These are phyloP conservation scores for Hirtodrosophila cameraria DNA, from an alignment of 2,888 invertebrate species.

Conservation along the genomic window DNA sequence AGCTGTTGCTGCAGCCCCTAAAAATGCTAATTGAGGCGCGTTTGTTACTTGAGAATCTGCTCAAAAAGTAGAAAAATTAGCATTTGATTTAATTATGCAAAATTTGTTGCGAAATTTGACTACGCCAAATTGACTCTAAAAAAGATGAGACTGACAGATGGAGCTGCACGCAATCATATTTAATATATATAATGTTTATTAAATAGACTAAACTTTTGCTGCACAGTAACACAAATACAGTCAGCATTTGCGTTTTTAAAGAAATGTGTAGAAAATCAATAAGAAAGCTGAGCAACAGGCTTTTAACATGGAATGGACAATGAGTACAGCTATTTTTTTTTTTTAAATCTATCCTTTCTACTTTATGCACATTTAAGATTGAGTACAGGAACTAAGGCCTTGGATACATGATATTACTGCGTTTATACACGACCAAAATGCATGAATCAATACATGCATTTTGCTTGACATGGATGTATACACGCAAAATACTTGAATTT, in stretches of 20 bases:
- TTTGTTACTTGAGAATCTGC: constrained; percentile 2
- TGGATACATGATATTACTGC: too few relatives aligned
- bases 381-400: too few relatives aligned
- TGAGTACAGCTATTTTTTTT: too few relatives aligned
- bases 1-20: constrained; percentile 23
- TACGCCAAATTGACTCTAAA: background rate
- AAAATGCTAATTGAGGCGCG: constrained; percentile 55
- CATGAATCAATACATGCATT: too few relatives aligned
- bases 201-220: constrained; percentile 7
- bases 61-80: constrained; percentile 40
- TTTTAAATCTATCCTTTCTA: too few relatives aligned
- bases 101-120: constrained; percentile 11
- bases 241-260: constrained; percentile 8
- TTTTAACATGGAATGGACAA: too few relatives aligned
- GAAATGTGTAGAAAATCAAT: background rate
- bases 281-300: too few relatives aligned
- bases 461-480: too few relatives aligned
- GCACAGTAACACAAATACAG: constrained; percentile 17
- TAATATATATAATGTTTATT: background rate
- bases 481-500: too few relatives aligned
- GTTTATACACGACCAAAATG: too few relatives aligned
- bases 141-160: background rate
- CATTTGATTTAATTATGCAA: constrained; percentile 59
- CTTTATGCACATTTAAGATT: too few relatives aligned
- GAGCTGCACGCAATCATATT: constrained; percentile 2